These are phyloP conservation scores for Sinodicranocentrus sp. DNA, from an alignment of 2,888 invertebrate species.

Conservation along the genomic window DNA sequence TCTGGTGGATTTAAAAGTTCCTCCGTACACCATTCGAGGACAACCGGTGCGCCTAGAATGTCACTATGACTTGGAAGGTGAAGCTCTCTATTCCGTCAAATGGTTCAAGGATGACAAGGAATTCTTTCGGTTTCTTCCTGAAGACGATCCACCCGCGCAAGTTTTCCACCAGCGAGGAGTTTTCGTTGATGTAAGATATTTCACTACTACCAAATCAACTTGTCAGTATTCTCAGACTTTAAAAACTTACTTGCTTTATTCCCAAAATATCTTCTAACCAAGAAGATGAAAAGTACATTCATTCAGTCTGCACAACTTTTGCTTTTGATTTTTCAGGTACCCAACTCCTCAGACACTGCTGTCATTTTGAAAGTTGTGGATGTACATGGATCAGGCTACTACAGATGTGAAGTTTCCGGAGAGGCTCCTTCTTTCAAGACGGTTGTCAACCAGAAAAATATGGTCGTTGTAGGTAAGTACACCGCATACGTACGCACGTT, in stretches of 20 bases:
- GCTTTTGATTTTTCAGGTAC: slow-evolving; percentile 80
- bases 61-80: slow-evolving; percentile 89
- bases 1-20: slow-evolving; percentile 88
- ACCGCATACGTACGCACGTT: no score
- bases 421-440: slow-evolving; percentile 89
- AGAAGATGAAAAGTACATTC: background rate
- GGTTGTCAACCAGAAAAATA: slow-evolving; percentile 86
- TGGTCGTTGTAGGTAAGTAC: slow-evolving; percentile 86
- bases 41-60: slow-evolving; percentile 88
- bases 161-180: slow-evolving; percentile 89
- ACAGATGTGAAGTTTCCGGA: slow-evolving; percentile 88
- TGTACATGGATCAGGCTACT: slow-evolving; percentile 85
- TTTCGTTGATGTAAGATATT: slow-evolving; percentile 92
- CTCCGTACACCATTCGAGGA: slow-evolving; percentile 88
- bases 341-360: slow-evolving; percentile 83
- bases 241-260: no score
- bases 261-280: no score
- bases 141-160: slow-evolving; percentile 89
- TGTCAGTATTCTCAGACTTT: no score
- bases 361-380: slow-evolving; percentile 85
- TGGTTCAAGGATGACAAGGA: slow-evolving; percentile 80
- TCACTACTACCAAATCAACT: no score
- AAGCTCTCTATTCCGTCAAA: slow-evolving; percentile 91
- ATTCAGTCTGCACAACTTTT: background rate
- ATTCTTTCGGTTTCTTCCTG: slow-evolving; percentile 75